phyloP scores from a whole-genome alignment of 2,888 invertebrate species.

The Hemistola chrysoprasaria region DNA sequence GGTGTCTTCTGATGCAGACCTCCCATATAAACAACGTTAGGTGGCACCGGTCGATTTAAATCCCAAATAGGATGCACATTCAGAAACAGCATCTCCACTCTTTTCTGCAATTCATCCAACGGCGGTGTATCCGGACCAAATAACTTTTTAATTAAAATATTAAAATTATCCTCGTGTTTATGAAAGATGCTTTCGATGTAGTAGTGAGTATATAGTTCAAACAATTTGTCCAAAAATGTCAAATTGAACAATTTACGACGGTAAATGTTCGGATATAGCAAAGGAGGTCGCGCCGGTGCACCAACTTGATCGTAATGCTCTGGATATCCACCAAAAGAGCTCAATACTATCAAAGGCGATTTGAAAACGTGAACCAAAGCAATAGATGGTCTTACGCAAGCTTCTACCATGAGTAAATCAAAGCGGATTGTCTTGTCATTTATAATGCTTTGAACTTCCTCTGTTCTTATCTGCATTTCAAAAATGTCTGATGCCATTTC shows the following conservation, averaged over 20 bases:
- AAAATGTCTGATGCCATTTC: conserved; percentile 17
- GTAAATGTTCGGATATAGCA: conserved; percentile 36
- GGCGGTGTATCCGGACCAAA: conserved; percentile 38
- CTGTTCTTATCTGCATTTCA: conserved; percentile 28
- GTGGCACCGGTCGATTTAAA: conserved; percentile 53
- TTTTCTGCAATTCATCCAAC: conserved; percentile 31
- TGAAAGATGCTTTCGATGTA: conserved; percentile 13
- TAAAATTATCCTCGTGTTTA: conserved; percentile 19
- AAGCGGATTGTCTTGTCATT: conserved; percentile 32
- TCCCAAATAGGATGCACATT: conserved; percentile 59
- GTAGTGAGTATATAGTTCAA: conserved; percentile 26
- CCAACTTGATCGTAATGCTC: conserved; percentile 34
- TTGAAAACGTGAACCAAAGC: conserved; percentile 42
- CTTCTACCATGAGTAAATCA: conserved; percentile 48
- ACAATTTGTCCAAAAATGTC: conserved; percentile 40
- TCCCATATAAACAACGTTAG: conserved; percentile 56
- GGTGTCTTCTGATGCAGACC: conserved; percentile 58
- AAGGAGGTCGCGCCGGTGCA: conserved; percentile 36
- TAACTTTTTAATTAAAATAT: conserved; percentile 24
- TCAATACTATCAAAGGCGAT: conserved; percentile 48
- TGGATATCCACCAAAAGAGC: conserved; percentile 35
- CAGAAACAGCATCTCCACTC: conserved; percentile 53
- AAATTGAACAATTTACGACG: conserved; percentile 34
- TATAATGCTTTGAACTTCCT: conserved; percentile 35
- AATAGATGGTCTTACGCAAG: conserved; percentile 32